Conservation (phyloP, 2,797 vertebrate species). For the Spinus pinus region DNA sequence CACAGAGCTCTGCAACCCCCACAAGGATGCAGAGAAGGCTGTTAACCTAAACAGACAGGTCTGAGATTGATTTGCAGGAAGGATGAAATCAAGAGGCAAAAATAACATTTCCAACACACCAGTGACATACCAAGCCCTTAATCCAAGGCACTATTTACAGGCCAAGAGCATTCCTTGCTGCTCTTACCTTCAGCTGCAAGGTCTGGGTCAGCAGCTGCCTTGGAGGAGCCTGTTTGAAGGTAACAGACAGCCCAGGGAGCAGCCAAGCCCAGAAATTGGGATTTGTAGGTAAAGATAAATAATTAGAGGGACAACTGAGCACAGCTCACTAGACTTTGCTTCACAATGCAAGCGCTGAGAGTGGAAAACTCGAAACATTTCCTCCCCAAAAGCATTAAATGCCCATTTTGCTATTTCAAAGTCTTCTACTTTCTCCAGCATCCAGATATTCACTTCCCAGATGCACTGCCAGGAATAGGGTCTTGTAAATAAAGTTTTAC, state of each 20-base stretch:
- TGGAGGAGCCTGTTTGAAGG: background rate
- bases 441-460: background rate
- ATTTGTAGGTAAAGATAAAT: background rate
- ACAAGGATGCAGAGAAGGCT: background rate
- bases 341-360: background rate
- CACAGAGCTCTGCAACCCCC: background rate
- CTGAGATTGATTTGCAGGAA: background rate
- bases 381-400: background rate
- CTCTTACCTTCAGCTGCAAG: background rate
- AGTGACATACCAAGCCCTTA: background rate
- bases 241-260: background rate
- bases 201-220: background rate
- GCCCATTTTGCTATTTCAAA: background rate
- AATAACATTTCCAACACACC: conserved; percentile 23
- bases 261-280: background rate
- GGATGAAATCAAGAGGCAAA: conserved; percentile 40
- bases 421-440: background rate
- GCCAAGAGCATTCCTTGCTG: background rate
- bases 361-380: background rate
- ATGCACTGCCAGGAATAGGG: background rate
- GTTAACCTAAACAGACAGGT: background rate
- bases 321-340: background rate
- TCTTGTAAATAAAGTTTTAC: conserved; percentile 17
- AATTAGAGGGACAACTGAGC: background rate
- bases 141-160: background rate